phyloP scores from a whole-genome alignment of 2,888 invertebrate genomes.

The Andrena bicolor region DNA sequence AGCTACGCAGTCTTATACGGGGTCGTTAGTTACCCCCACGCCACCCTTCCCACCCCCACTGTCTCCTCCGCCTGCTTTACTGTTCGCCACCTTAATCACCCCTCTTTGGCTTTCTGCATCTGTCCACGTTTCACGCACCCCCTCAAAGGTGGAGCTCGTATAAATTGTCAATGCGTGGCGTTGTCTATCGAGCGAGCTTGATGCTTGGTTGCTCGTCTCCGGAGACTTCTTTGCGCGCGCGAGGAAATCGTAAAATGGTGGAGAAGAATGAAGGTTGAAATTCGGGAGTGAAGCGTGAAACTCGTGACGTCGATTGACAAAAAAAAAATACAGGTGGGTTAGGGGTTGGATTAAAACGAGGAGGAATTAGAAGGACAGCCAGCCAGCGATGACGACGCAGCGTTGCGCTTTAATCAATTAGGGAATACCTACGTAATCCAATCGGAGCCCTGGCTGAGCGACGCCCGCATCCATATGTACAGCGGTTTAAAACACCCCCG shows the following conservation, averaged over 20 bases:
- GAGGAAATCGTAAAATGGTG: too few relatives aligned
- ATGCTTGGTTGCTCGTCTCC: too few relatives aligned
- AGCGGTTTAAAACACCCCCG: constrained; percentile 76
- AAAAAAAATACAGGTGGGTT: not conserved
- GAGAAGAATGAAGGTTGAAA: too few relatives aligned
- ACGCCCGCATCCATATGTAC: constrained; percentile 76
- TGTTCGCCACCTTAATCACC: constrained; percentile 61
- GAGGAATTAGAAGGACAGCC: constrained; percentile 41
- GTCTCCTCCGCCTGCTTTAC: constrained; percentile 10
- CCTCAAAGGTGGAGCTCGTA: not conserved
- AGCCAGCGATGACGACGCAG: constrained; percentile 39
- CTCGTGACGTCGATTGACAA: constrained; percentile 22
- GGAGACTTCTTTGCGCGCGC: too few relatives aligned
- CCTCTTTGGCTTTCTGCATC: constrained; percentile 62
- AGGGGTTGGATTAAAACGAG: constrained; percentile 46
- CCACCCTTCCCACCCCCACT: constrained; percentile 36
- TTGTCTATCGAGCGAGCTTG: constrained; percentile 1
- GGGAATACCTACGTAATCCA: constrained; percentile 77
- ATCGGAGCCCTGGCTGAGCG: constrained; percentile 71
- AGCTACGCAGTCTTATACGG: constrained; percentile 76
- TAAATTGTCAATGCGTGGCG: not conserved
- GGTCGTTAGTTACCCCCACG: constrained; percentile 76
- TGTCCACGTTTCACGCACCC: constrained; percentile 59
- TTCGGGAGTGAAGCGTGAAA: not conserved
- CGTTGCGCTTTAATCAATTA: constrained; percentile 81